Evolutionary conservation across 2,888 invertebrate species (phyloP).

Genomic region (Drosophila paucipuncta): DNA sequence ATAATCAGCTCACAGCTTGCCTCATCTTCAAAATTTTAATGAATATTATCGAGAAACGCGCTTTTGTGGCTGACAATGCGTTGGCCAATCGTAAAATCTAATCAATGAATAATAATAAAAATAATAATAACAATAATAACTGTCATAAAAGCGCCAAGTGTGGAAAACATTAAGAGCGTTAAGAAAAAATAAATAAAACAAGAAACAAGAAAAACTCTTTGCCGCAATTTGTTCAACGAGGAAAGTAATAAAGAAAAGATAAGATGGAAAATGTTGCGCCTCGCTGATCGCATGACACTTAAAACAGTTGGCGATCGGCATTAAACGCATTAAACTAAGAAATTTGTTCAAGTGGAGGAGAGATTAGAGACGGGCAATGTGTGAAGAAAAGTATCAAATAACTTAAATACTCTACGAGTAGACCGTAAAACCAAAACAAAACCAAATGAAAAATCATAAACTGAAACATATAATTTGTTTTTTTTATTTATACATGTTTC

Average conservation of each 20-base stretch:
- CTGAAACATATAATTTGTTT: slow-evolving; percentile 34
- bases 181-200: slow-evolving; percentile 37
- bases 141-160: slow-evolving; percentile 70
- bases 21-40: slow-evolving; percentile 30
- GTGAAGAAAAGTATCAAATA: slow-evolving; percentile 78
- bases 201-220: slow-evolving; percentile 50
- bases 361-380: slow-evolving; percentile 57
- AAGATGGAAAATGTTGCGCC: slow-evolving; percentile 11
- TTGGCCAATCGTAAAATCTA: slow-evolving; percentile 52
- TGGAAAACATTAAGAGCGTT: slow-evolving; percentile 70
- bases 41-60: slow-evolving; percentile 30
- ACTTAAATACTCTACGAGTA: slow-evolving; percentile 50
- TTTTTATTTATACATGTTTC: neutral
- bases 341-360: slow-evolving; percentile 45
- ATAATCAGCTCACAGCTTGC: neutral
- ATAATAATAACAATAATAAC: slow-evolving; percentile 51
- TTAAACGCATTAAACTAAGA: slow-evolving; percentile 49
- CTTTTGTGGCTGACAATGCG: slow-evolving; percentile 26
- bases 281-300: slow-evolving; percentile 38
- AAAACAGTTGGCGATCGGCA: slow-evolving; percentile 64
- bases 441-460: slow-evolving; percentile 40
- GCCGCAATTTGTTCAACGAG: slow-evolving; percentile 27
- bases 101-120: slow-evolving; percentile 64
- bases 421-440: slow-evolving; percentile 25
- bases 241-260: slow-evolving; percentile 1